These are phyloP conservation scores for Petrocephalus sullivani DNA, from an alignment of 2,797 vertebrate species.

Conservation along the genomic window DNA sequence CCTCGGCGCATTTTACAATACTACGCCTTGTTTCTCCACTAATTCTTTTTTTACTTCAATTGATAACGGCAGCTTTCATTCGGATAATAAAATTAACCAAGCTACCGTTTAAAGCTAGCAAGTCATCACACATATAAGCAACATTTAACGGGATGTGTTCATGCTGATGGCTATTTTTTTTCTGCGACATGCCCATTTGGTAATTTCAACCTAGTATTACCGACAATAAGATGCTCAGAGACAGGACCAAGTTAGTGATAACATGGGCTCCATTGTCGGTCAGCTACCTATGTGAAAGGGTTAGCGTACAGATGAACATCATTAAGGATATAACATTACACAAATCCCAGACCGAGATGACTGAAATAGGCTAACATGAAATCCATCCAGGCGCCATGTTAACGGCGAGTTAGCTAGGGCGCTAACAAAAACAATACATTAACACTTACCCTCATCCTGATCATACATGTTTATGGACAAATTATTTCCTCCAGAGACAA, in stretches of 20 bases:
- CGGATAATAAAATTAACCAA: neutral
- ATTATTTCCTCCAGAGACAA: neutral
- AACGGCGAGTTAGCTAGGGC: neutral
- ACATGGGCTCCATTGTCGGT: neutral
- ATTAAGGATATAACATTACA: neutral
- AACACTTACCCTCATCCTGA: conserved; percentile 64
- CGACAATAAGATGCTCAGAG: neutral
- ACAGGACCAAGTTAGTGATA: neutral
- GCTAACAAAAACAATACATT: neutral
- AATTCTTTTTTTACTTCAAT: neutral
- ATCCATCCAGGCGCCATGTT: conserved; percentile 16
- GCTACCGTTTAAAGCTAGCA: neutral
- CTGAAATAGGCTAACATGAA: neutral
- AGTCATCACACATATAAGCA: neutral
- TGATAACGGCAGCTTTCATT: neutral
- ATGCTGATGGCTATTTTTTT: neutral
- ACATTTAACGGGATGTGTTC: neutral
- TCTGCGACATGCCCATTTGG: neutral
- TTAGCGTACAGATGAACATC: neutral
- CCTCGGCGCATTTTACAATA: neutral
- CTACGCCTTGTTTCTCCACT: neutral
- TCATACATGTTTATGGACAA: conserved; percentile 58
- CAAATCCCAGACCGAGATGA: neutral
- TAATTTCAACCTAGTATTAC: neutral
- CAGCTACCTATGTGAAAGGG: neutral